Conservation (phyloP, 2,888 invertebrate species). For the Chirona hameri region DNA sequence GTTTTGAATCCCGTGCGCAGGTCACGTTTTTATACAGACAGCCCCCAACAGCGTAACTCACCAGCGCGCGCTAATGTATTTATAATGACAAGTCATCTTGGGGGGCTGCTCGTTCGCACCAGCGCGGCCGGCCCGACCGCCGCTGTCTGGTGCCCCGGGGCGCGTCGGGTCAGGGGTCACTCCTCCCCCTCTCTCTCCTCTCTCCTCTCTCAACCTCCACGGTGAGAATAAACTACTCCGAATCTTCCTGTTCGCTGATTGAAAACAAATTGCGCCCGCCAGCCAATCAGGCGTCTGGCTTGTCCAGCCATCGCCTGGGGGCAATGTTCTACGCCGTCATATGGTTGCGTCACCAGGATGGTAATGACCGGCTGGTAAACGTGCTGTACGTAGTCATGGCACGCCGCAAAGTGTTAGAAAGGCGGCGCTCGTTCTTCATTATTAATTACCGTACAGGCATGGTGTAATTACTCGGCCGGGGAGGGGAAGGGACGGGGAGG, state of each 20-base stretch:
- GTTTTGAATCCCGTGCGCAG: too few species aligned
- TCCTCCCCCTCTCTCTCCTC: background rate
- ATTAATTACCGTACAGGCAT: background rate
- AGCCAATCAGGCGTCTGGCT: too few species aligned
- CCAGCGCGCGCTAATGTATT: too few species aligned
- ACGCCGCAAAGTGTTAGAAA: conserved; percentile 22
- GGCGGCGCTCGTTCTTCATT: background rate
- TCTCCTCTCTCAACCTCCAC: too few species aligned
- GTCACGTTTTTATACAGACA: too few species aligned
- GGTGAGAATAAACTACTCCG: too few species aligned
- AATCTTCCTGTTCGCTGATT: background rate
- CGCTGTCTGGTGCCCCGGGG: background rate
- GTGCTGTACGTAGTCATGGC: background rate
- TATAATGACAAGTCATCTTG: too few species aligned
- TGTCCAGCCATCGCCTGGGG: too few species aligned
- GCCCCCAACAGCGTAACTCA: too few species aligned
- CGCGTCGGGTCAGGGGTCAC: background rate
- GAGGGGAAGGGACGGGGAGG: background rate
- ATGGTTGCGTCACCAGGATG: background rate
- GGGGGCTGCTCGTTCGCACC: too few species aligned
- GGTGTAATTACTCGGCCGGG: background rate
- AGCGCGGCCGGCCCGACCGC: background rate
- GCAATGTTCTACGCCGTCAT: background rate
- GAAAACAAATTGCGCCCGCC: background rate
- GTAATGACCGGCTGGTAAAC: background rate